phyloP scores from a whole-genome alignment of 2,113 vertebrate genomes.

The Nettapus auritus region DNA sequence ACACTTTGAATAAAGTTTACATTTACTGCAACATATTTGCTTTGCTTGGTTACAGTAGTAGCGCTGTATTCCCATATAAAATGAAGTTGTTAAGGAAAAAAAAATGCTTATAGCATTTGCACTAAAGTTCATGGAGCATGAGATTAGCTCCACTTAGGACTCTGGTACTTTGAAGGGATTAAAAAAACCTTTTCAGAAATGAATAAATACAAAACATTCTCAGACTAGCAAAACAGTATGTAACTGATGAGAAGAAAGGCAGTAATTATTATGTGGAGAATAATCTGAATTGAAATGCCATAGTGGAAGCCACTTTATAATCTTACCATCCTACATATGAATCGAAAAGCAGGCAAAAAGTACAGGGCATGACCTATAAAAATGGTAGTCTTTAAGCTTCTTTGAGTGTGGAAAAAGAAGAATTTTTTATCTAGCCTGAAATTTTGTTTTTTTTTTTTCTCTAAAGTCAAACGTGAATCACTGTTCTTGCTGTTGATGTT shows the following conservation, averaged over 20 bases:
- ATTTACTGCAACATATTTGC: slow-evolving; percentile 6
- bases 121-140: slow-evolving; percentile 34
- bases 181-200: slow-evolving; percentile 18
- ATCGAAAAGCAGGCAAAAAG: background rate
- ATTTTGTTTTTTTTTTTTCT: background rate
- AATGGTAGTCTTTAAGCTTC: background rate
- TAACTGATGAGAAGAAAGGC: background rate
- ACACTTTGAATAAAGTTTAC: slow-evolving; percentile 30
- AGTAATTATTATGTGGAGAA: background rate
- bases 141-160: background rate
- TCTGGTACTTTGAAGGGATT: slow-evolving; percentile 7
- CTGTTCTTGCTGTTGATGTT: background rate
- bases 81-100: slow-evolving; percentile 20
- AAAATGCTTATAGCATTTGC: background rate
- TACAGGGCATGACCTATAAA: background rate
- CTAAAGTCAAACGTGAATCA: background rate
- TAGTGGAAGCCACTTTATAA: background rate
- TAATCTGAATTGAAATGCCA: background rate
- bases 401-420: background rate
- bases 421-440: slow-evolving; percentile 33
- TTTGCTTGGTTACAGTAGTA: slow-evolving; percentile 1
- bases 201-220: background rate
- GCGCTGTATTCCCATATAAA: background rate
- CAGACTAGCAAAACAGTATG: background rate
- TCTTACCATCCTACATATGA: background rate